phyloP scores from a whole-genome alignment of 1,140 invertebrate genomes.

The Dreissena rostriformis region DNA sequence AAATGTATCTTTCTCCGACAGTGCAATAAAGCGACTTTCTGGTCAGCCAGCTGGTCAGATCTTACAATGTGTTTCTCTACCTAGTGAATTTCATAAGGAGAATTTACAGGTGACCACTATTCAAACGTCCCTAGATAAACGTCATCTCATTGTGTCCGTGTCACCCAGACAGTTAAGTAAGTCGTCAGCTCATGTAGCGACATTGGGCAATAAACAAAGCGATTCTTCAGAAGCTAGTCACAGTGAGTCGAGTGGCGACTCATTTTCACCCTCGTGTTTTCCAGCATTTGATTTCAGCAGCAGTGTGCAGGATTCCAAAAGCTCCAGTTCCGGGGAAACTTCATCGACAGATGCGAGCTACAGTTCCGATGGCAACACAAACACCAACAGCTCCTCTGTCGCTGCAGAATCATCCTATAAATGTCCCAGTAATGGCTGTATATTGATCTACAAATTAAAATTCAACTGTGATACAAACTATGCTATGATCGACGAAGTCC shows the following conservation, averaged over 20 bases:
- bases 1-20: conserved; percentile 27
- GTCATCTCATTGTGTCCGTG: conserved; percentile 75
- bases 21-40: conserved; percentile 47
- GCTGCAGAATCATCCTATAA: neutral
- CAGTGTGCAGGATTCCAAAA: too few species aligned
- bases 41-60: conserved; percentile 66
- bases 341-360: conserved; percentile 27
- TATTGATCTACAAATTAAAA: conserved; percentile 80
- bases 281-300: too few species aligned
- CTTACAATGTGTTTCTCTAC: conserved; percentile 77
- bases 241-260: too few species aligned
- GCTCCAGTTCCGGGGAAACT: too few species aligned
- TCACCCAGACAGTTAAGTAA: conserved; percentile 56
- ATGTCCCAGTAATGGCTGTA: conserved; percentile 63
- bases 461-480: conserved; percentile 62
- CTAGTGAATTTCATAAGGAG: conserved; percentile 67
- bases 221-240: too few species aligned
- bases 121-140: conserved; percentile 72
- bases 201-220: too few species aligned
- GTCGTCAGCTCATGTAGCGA: too few species aligned
- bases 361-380: conserved; percentile 27
- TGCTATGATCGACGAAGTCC: conserved; percentile 75
- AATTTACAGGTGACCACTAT: conserved; percentile 70
- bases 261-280: too few species aligned
- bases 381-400: conserved; percentile 26